A percentile compares a stretch with the other conserved stretches of the same genome.
These are phyloP conservation scores for Sitta europaea DNA, from an alignment of 2,113 vertebrate species.

Conservation along the genomic window DNA sequence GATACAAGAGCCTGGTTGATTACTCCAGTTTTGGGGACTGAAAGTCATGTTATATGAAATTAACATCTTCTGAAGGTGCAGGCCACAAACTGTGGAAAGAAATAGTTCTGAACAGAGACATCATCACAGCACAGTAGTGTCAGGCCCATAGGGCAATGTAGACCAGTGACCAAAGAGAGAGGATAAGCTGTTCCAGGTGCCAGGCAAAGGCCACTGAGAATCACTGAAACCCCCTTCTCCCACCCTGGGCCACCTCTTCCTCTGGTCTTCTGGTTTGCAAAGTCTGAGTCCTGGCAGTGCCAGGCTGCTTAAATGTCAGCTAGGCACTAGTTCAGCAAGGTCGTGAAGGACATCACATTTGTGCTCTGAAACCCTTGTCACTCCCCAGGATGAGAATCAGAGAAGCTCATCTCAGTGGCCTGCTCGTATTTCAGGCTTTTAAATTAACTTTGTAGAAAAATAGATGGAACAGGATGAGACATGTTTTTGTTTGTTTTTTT, in stretches of 20 bases:
- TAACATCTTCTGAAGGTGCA: background rate
- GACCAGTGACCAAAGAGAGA: background rate
- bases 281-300: background rate
- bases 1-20: background rate
- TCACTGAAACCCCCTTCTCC: background rate
- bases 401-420: background rate
- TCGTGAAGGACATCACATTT: background rate
- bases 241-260: background rate
- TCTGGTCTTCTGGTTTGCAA: background rate
- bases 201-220: background rate
- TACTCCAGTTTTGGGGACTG: background rate
- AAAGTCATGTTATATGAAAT: background rate
- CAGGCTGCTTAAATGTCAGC: background rate
- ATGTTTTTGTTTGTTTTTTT: too few relatives aligned
- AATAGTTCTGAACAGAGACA: background rate
- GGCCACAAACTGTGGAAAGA: background rate
- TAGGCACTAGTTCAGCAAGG: background rate
- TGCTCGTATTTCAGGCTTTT: background rate
- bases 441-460: background rate
- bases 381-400: background rate
- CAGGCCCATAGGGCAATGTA: fast-evolving
- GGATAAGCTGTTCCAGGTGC: fast-evolving
- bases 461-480: background rate
- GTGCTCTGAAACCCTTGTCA: background rate
- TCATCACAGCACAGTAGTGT: background rate